These are phyloP conservation scores for Diogma glabrata DNA, from an alignment of 2,888 invertebrate species.

Conservation along the genomic window DNA sequence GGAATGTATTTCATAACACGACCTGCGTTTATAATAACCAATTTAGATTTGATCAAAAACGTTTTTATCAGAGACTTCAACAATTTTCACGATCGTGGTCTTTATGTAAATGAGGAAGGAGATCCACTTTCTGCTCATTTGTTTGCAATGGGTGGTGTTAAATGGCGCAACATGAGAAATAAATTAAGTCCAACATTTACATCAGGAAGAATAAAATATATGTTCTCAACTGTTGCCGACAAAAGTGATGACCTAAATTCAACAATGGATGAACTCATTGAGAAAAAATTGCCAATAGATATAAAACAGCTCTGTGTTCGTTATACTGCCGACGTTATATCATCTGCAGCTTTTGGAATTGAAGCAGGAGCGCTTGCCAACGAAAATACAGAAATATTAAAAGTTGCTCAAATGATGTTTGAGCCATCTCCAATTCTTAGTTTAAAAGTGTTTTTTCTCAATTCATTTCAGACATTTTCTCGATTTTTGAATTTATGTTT, in stretches of 20 bases:
- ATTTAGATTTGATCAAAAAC: background rate
- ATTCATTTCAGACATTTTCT: slow-evolving; percentile 18
- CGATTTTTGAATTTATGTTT: slow-evolving; percentile 21
- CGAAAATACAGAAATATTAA: background rate
- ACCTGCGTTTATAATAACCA: background rate
- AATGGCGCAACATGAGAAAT: slow-evolving; percentile 10
- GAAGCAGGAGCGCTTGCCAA: background rate
- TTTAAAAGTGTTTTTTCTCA: background rate
- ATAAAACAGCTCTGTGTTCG: background rate
- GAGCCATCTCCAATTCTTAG: background rate
- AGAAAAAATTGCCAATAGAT: too few species aligned
- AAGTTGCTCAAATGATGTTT: background rate
- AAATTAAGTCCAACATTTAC: slow-evolving; percentile 9
- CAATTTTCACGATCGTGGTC: slow-evolving; percentile 12
- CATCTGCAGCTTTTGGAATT: background rate
- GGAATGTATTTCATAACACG: background rate
- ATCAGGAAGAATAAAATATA: slow-evolving; percentile 10
- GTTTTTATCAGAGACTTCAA: background rate
- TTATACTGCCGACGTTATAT: background rate
- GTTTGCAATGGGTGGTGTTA: slow-evolving; percentile 8
- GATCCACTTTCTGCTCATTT: slow-evolving; percentile 12
- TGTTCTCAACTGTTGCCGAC: slow-evolving; percentile 1
- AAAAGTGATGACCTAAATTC: too few species aligned
- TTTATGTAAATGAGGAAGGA: slow-evolving; percentile 10
- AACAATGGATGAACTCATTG: too few species aligned